Conservation (phyloP, 1,140 invertebrate species). For the Eumeta japonica region DNA sequence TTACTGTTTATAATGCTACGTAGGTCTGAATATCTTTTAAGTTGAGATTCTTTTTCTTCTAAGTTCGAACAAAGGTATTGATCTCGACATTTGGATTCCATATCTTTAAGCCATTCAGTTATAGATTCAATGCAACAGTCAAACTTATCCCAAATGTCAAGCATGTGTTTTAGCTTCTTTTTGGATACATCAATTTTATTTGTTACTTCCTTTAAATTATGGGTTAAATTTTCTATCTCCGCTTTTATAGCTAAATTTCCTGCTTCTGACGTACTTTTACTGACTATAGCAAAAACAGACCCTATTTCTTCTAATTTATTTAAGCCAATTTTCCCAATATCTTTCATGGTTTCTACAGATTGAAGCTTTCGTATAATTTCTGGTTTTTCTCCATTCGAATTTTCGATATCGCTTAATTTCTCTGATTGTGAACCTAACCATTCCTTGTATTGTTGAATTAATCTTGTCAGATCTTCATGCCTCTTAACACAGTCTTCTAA, state of each 20-base stretch:
- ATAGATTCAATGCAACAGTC: slow-evolving; percentile 77
- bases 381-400: slow-evolving; percentile 76
- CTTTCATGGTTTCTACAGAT: slow-evolving; percentile 67
- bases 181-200: slow-evolving; percentile 65
- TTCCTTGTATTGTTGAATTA: slow-evolving; percentile 72
- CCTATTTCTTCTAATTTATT: slow-evolving; percentile 70
- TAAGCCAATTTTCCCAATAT: slow-evolving; percentile 69
- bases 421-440: slow-evolving; percentile 77
- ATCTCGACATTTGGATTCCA: slow-evolving; percentile 81
- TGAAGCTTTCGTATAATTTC: slow-evolving; percentile 75
- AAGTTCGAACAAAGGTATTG: slow-evolving; percentile 80
- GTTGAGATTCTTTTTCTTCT: slow-evolving; percentile 75
- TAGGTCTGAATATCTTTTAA: slow-evolving; percentile 72
- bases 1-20: slow-evolving; percentile 73
- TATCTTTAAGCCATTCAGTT: slow-evolving; percentile 80
- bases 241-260: slow-evolving; percentile 71
- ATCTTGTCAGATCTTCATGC: slow-evolving; percentile 75
- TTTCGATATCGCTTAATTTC: slow-evolving; percentile 74
- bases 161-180: slow-evolving; percentile 69
- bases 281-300: slow-evolving; percentile 66
- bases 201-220: slow-evolving; percentile 65
- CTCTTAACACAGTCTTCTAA: slow-evolving; percentile 83
- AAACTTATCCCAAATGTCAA: slow-evolving; percentile 86
- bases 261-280: slow-evolving; percentile 78
- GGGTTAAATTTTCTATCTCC: slow-evolving; percentile 71